Evolutionary conservation across 2,888 invertebrate genomes (phyloP).

Genomic region (Hirtodrosophila duncani): DNA sequence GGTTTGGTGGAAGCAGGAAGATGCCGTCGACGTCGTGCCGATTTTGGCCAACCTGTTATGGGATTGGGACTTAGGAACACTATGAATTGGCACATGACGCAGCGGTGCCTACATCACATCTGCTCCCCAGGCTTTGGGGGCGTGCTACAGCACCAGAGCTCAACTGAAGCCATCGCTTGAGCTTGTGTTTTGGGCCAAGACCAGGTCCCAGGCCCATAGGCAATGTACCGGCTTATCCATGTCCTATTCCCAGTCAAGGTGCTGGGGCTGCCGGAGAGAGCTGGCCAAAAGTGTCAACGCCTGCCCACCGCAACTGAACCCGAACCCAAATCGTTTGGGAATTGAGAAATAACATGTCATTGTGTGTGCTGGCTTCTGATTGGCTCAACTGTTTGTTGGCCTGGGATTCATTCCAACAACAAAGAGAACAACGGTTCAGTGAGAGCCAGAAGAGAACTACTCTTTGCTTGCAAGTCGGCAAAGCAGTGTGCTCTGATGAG

Average conservation of each 20-base stretch:
- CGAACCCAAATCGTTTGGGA: conserved; percentile 50
- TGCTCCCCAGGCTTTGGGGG: conserved; percentile 34
- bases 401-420: conserved; percentile 36
- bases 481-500: conserved; percentile 34
- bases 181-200: conserved; percentile 23
- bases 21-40: conserved; percentile 39
- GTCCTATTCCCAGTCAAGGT: conserved; percentile 21
- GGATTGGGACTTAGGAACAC: conserved; percentile 55
- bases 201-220: conserved; percentile 1
- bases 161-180: conserved; percentile 17
- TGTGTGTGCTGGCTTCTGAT: conserved; percentile 55
- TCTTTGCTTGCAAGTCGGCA: conserved; percentile 29
- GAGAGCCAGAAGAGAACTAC: conserved; percentile 22
- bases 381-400: conserved; percentile 40
- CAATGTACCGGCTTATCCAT: conserved; percentile 30
- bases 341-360: conserved; percentile 58
- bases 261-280: background rate
- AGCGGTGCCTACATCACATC: background rate
- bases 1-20: conserved; percentile 6
- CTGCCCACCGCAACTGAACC: conserved; percentile 19
- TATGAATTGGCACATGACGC: conserved; percentile 47
- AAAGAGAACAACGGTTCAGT: conserved; percentile 28
- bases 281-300: conserved; percentile 19
- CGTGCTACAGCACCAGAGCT: too few species aligned
- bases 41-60: conserved; percentile 43